Conservation (phyloP, 1,140 invertebrate species). For the Pachypeltis micranthus region DNA sequence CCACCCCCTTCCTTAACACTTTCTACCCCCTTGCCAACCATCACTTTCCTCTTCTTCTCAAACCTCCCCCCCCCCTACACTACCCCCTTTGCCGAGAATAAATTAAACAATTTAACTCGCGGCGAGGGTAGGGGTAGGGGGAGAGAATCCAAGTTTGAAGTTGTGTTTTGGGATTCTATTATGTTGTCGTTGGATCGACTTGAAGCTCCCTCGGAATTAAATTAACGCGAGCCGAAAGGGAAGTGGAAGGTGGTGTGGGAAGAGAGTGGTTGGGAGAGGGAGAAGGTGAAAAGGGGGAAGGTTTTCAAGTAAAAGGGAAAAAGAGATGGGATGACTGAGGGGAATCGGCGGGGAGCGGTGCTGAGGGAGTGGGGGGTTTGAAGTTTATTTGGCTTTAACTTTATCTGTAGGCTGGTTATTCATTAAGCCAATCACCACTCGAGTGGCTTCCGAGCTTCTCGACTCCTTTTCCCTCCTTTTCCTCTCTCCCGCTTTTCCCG, state of each 20-base stretch:
- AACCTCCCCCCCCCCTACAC: constrained; percentile 12
- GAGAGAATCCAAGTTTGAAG: constrained; percentile 13
- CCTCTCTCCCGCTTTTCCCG: neutral
- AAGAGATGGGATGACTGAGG: neutral
- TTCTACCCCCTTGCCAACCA: neutral
- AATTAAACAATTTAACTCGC: constrained; percentile 25
- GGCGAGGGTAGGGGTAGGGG: neutral
- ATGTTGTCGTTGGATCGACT: no score
- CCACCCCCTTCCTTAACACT: no score
- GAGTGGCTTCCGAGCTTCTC: neutral
- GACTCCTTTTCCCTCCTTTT: neutral
- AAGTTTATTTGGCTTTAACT: constrained; percentile 22
- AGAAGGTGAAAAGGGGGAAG: neutral
- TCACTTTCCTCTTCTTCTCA: constrained; percentile 10
- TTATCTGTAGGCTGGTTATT: constrained; percentile 23
- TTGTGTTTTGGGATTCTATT: constrained; percentile 25
- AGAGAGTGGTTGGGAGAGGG: neutral
- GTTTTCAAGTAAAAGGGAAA: neutral
- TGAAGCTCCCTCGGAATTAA: no score
- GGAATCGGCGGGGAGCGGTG: neutral
- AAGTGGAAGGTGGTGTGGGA: neutral
- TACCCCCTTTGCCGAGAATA: constrained; percentile 13
- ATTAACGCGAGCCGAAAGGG: constrained; percentile 10
- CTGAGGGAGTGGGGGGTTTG: neutral
- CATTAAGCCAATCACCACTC: constrained; percentile 22